Base-by-base conservation (phyloP, 2,888 invertebrate genomes). In the Odontocolon sp. region DNA sequence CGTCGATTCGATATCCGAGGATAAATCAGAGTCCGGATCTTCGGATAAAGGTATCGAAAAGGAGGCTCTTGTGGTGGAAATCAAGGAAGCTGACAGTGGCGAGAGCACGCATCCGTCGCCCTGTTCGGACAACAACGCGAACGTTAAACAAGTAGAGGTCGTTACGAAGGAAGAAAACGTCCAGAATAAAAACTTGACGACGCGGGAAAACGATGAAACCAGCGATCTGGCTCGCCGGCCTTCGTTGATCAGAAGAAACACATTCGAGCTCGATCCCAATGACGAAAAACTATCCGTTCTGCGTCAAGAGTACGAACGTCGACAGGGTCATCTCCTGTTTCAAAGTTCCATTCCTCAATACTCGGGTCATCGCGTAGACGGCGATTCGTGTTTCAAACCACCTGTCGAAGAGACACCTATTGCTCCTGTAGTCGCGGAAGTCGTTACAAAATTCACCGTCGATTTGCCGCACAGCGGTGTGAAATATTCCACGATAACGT, bases 331-430 rank as follows among this genome's bases (percentile, higher is more conserved):
- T 40, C 90, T 93, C 3, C 91, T 93, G 47, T 94, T 94, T 82
- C 92, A 93, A 82, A 92, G 92, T 78, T 92, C 93, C 38, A 92
- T 93, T 69, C 93, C 93, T 26, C 93, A 93, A 80, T 94, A 93
- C 79, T 94, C 94, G 3, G 93, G 92, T 77, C 92, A 92, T 84
- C 87, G 91, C 0, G 88, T 92, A 6, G 91, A 91, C 36, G 88
- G 86, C 21, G 88, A 90, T 72, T 83, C 87, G 2, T 86, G 83
- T 45, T 87, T 81, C 16, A 81, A 76, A 33, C 78, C 75, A 3
- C 42, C 72, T 16, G 16, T 61, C 59, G 76, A 71, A 0, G 68
- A 5, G 33, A 64, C n/a, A n/a, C n/a, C 26, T 6, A 11, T 23
- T n/a, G 31, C 33, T 2, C 56, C 67, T 0, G 45, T 45, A 6